phyloP scores from a whole-genome alignment of 2,888 invertebrate genomes.

The Drosophila fulvimacula region DNA sequence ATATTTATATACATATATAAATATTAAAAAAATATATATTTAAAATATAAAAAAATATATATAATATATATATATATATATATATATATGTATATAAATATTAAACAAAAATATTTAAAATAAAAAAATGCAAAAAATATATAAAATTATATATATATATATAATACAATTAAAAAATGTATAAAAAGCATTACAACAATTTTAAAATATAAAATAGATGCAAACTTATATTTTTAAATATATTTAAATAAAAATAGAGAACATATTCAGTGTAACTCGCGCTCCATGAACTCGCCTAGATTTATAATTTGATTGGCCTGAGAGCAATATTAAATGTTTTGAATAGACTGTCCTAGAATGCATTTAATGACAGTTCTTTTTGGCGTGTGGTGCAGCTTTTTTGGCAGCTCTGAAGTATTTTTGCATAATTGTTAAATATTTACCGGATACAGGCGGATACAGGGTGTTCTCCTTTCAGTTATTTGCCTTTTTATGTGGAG shows the following conservation, averaged over 20 bases:
- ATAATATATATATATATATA: too few species aligned
- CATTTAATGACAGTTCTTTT: slow-evolving; percentile 23
- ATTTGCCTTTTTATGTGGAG: slow-evolving; percentile 11
- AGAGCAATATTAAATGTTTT: slow-evolving; percentile 10
- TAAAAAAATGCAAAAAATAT: not conserved
- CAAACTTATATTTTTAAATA: too few species aligned
- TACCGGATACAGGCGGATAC: slow-evolving; percentile 22
- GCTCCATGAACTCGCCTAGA: too few species aligned
- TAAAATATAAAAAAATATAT: not conserved
- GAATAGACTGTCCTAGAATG: slow-evolving; percentile 23
- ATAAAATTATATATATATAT: too few species aligned
- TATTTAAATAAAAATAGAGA: not conserved
- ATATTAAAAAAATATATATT: not conserved
- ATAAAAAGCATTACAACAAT: not conserved
- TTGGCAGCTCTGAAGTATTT: slow-evolving; percentile 26
- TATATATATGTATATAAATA: too few species aligned
- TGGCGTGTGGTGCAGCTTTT: slow-evolving; percentile 10
- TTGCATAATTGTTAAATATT: slow-evolving; percentile 57
- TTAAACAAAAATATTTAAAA: not conserved
- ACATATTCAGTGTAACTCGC: not conserved
- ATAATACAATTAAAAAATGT: not conserved
- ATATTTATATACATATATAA: too few species aligned
- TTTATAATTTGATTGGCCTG: not conserved
- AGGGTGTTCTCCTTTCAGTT: slow-evolving; percentile 35
- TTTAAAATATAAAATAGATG: not conserved